phyloP scores from a whole-genome alignment of 2,888 invertebrate genomes.

The Cataglyphis cursor region DNA sequence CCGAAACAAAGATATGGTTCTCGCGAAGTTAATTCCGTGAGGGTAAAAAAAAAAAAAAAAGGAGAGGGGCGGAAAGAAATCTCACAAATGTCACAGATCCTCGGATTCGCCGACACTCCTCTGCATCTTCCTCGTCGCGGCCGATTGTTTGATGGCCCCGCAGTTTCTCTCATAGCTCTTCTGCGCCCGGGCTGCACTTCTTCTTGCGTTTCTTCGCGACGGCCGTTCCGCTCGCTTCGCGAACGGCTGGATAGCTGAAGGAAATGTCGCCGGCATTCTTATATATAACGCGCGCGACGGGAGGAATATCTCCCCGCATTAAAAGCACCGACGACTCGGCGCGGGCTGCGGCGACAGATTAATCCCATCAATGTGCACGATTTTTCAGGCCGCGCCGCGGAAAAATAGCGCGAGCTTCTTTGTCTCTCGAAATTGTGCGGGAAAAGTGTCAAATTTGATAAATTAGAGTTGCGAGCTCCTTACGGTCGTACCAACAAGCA shows the following conservation, averaged over 20 bases:
- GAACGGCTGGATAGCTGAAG: conserved; percentile 20
- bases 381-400: conserved; percentile 30
- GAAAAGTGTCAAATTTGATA: conserved; percentile 12
- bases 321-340: conserved; percentile 35
- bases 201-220: conserved; percentile 50
- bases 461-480: not conserved
- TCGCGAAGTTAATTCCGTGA: conserved; percentile 1
- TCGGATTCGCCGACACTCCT: conserved; percentile 6
- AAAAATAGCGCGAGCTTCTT: conserved; percentile 30
- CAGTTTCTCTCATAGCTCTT: conserved; percentile 42
- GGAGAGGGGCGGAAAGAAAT: not conserved
- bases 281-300: conserved; percentile 31
- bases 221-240: conserved; percentile 34
- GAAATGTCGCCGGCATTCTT: conserved; percentile 25
- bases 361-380: conserved; percentile 45
- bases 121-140: conserved; percentile 23
- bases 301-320: conserved; percentile 49
- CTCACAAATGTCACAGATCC: conserved; percentile 15
- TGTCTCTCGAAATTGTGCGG: not conserved
- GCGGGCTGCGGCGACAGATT: conserved; percentile 32
- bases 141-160: conserved; percentile 24
- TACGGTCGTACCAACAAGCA: not conserved
- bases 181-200: conserved; percentile 20
- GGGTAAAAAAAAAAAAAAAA: not conserved
- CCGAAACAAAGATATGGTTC: not conserved